Conservation (phyloP, 1,140 invertebrate genomes). For the Drosophila lacteicornis region DNA sequence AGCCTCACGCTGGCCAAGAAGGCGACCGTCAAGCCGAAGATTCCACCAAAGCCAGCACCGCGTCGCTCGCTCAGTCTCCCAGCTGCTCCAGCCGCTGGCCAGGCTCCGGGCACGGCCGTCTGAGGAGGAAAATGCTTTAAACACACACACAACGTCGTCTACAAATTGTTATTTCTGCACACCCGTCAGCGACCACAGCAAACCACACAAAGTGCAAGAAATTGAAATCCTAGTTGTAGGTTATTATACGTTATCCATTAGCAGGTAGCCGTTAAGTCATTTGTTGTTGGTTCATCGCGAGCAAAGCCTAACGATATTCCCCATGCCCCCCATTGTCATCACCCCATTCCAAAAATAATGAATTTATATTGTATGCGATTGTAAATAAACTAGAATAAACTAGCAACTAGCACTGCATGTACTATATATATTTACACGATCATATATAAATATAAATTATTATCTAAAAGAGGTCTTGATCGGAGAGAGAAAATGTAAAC, state of each 20-base stretch:
- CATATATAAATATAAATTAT: constrained; percentile 48
- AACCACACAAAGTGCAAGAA: constrained; percentile 62
- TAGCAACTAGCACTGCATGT: constrained; percentile 19
- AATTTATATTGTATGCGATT: constrained; percentile 51
- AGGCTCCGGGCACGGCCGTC: constrained; percentile 37
- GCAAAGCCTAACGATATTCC: constrained; percentile 71
- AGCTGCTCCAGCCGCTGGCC: constrained; percentile 14
- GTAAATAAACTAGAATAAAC: constrained; percentile 40
- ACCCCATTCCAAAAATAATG: constrained; percentile 33
- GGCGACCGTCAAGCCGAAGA: constrained; percentile 56
- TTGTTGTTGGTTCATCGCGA: constrained; percentile 74
- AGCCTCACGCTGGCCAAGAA: constrained; percentile 23
- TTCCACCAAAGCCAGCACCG: constrained; percentile 78
- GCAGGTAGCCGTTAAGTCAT: constrained; percentile 57
- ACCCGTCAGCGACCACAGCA: constrained; percentile 58
- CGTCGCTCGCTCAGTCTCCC: constrained; percentile 58
- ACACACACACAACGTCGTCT: constrained; percentile 28
- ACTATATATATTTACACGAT: constrained; percentile 45
- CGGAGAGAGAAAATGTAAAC: neutral
- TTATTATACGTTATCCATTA: constrained; percentile 35
- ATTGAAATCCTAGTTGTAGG: constrained; percentile 62
- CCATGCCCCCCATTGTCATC: constrained; percentile 20
- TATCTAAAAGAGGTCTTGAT: constrained; percentile 18
- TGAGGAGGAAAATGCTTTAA: constrained; percentile 63
- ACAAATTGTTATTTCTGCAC: constrained; percentile 76